These are phyloP conservation scores for Microcebus murinus DNA, from an alignment of 2,113 vertebrate species.

Conservation along the genomic window DNA sequence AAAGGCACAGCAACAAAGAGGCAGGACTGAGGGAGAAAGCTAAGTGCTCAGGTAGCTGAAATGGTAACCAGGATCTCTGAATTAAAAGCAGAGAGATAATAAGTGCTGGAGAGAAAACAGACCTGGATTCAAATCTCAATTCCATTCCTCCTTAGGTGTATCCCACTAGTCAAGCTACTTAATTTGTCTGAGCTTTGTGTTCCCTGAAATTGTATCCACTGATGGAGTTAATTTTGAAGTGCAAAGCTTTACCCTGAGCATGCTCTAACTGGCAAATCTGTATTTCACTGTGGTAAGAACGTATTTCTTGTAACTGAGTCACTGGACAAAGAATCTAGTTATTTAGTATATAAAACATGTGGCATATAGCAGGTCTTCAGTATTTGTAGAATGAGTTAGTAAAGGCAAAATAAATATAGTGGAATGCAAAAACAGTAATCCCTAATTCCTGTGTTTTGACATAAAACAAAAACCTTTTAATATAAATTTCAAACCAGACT, in stretches of 20 bases:
- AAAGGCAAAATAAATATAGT: background rate
- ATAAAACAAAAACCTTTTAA: background rate
- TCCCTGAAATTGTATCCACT: background rate
- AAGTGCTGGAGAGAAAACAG: background rate
- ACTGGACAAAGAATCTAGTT: background rate
- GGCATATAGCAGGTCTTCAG: background rate
- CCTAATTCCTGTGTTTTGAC: background rate
- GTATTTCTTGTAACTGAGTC: background rate
- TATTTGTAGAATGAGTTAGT: background rate
- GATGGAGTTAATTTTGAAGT: background rate
- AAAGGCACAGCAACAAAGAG: background rate
- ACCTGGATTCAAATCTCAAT: background rate
- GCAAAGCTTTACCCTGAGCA: background rate
- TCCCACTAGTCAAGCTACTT: background rate
- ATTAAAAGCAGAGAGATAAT: background rate
- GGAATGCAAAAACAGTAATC: background rate
- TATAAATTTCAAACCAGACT: constrained; percentile 35
- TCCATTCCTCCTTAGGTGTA: background rate
- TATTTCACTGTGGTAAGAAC: background rate
- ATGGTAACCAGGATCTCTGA: background rate
- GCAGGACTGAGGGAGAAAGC: background rate
- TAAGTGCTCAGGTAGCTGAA: background rate
- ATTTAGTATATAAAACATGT: background rate
- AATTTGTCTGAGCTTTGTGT: background rate
- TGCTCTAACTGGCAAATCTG: background rate